Conservation (phyloP, 2,113 vertebrate genomes). For the Isurus oxyrinchus region DNA sequence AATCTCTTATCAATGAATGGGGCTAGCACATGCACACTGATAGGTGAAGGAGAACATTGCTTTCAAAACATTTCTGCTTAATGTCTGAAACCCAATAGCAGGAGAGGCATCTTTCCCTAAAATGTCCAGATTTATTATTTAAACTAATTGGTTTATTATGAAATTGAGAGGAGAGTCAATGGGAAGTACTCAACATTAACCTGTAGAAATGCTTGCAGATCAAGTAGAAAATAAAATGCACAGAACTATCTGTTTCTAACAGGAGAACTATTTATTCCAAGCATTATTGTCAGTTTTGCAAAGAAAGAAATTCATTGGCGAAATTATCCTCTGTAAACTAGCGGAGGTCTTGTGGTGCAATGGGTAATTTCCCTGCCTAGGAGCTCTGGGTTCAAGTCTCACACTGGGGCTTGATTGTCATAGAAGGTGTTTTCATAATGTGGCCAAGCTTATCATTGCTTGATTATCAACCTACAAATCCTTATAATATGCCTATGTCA, state of each 20-base stretch:
- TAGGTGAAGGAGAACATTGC: neutral
- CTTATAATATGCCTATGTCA: too few species aligned
- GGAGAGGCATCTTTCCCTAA: neutral
- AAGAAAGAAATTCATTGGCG: too few species aligned
- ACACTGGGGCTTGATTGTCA: too few species aligned
- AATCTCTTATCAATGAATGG: neutral
- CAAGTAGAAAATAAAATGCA: neutral
- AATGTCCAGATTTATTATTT: neutral
- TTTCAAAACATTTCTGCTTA: neutral
- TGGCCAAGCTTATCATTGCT: too few species aligned
- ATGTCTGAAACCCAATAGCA: neutral
- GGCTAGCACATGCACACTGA: neutral
- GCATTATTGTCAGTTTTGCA: neutral
- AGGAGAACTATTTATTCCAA: neutral
- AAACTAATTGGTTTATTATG: neutral
- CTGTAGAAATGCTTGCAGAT: neutral
- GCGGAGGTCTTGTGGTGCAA: too few species aligned
- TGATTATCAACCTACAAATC: too few species aligned
- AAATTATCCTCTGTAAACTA: neutral
- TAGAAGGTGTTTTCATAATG: too few species aligned
- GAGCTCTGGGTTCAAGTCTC: too few species aligned
- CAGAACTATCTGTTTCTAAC: neutral
- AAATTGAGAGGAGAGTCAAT: neutral
- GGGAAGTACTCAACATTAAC: neutral
- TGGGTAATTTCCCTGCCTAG: too few species aligned